Conservation (phyloP, 92 coral and sea anemone genomes). For the Epizoanthus ramosus region DNA sequence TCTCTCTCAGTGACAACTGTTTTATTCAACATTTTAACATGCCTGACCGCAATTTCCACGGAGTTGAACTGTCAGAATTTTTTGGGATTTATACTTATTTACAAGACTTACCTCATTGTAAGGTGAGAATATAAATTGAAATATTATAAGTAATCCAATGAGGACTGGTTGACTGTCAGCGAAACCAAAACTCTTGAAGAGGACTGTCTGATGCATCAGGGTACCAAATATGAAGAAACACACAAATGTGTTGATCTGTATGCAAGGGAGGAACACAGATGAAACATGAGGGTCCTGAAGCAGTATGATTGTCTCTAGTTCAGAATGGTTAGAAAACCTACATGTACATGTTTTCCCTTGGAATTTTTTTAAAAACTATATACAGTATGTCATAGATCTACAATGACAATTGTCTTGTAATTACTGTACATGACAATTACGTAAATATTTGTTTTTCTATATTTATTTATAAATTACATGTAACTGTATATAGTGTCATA, state of each 20-base stretch:
- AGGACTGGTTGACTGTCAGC: slow-evolving; percentile 79
- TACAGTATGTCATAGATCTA: no score
- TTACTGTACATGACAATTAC: no score
- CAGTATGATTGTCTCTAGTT: background rate
- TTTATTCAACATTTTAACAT: no score
- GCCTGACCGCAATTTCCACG: no score
- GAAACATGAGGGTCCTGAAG: background rate
- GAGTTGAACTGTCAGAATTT: background rate
- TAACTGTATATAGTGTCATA: no score
- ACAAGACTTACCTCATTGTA: slow-evolving; percentile 85
- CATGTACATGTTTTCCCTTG: background rate
- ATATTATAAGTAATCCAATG: slow-evolving; percentile 88
- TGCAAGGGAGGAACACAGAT: background rate
- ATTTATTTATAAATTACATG: no score
- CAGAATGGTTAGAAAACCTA: background rate
- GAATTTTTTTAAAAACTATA: no score
- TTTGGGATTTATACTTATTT: background rate
- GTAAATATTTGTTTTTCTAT: no score
- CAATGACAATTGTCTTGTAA: no score
- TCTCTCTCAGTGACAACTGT: no score
- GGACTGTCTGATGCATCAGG: slow-evolving; percentile 84
- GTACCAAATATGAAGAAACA: slow-evolving; percentile 91
- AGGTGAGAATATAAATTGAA: slow-evolving; percentile 97
- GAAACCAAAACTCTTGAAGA: slow-evolving; percentile 94
- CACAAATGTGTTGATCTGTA: slow-evolving; percentile 83